Evolutionary conservation across 2,797 vertebrate genomes (phyloP).

Genomic region (Erpetoichthys calabaricus): DNA sequence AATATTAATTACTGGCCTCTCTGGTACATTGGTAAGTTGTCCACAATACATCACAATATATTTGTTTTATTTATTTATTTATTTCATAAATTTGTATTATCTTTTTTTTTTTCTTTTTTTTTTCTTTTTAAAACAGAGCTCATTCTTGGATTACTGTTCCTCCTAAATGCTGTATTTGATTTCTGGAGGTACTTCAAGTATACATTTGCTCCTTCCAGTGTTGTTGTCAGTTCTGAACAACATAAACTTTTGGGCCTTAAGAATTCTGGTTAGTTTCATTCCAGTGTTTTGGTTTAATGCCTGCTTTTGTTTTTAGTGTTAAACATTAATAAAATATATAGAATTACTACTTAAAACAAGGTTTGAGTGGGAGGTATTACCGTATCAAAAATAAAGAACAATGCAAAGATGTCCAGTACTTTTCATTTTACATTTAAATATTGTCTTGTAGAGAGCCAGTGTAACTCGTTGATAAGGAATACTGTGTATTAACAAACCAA

Average conservation of each 20-base stretch:
- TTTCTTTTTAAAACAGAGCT: constrained; percentile 53
- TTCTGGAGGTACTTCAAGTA: constrained; percentile 95
- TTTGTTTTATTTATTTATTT: neutral
- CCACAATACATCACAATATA: neutral
- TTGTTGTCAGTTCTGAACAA: constrained; percentile 64
- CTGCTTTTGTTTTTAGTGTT: neutral
- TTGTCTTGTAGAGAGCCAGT: no score
- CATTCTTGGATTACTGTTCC: constrained; percentile 70
- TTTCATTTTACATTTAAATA: no score
- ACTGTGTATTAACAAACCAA: no score
- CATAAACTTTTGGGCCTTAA: constrained; percentile 66
- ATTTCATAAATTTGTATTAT: neutral
- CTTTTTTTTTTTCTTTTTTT: constrained; percentile 6
- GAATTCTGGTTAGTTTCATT: constrained; percentile 40
- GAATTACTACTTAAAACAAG: neutral
- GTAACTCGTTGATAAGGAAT: no score
- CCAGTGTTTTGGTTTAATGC: neutral
- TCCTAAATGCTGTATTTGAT: constrained; percentile 83
- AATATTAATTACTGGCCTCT: constrained; percentile 83
- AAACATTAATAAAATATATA: neutral
- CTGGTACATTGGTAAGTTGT: constrained; percentile 80
- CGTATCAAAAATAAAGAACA: no score
- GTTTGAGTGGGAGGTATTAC: neutral
- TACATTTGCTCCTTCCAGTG: constrained; percentile 66
- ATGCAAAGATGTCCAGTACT: no score